These are phyloP conservation scores for Pristionchus entomophagus DNA, from an alignment of 2,888 invertebrate genomes.

Conservation along the genomic window DNA sequence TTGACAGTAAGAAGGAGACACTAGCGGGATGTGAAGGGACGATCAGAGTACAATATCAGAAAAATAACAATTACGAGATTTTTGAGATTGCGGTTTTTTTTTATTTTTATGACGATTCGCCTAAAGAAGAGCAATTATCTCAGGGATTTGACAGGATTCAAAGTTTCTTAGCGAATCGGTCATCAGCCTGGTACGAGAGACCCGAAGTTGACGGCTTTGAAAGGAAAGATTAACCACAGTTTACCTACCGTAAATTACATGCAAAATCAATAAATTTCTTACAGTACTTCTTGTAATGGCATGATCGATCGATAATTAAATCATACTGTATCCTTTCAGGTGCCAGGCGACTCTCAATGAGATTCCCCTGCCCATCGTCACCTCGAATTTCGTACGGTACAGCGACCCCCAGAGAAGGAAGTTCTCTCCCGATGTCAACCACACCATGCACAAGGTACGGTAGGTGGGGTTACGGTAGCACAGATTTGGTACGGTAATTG, in stretches of 20 bases:
- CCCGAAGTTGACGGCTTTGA: too few relatives aligned
- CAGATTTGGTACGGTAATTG: background rate
- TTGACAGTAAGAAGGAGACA: background rate
- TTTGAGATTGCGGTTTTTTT: too few relatives aligned
- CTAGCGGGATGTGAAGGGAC: background rate
- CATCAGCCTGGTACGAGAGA: too few relatives aligned
- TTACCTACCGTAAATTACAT: too few relatives aligned
- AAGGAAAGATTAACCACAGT: too few relatives aligned
- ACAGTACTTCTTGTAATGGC: too few relatives aligned
- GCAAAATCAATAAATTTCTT: too few relatives aligned
- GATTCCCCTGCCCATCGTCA: conserved; percentile 38
- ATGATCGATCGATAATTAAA: background rate
- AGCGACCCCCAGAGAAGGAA: conserved; percentile 52
- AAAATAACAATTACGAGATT: too few relatives aligned
- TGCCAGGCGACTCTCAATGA: conserved; percentile 63
- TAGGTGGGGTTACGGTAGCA: background rate
- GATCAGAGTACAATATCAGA: too few relatives aligned
- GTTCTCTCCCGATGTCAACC: background rate
- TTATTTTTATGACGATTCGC: background rate
- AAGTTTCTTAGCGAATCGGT: too few relatives aligned
- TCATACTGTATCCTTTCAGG: conserved; percentile 54
- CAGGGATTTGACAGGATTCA: too few relatives aligned
- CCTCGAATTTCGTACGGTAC: conserved; percentile 52
- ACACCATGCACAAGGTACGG: conserved; percentile 26
- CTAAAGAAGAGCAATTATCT: too few relatives aligned